Conservation (phyloP, 2,888 invertebrate species). For the Ptychoptera albimana region DNA sequence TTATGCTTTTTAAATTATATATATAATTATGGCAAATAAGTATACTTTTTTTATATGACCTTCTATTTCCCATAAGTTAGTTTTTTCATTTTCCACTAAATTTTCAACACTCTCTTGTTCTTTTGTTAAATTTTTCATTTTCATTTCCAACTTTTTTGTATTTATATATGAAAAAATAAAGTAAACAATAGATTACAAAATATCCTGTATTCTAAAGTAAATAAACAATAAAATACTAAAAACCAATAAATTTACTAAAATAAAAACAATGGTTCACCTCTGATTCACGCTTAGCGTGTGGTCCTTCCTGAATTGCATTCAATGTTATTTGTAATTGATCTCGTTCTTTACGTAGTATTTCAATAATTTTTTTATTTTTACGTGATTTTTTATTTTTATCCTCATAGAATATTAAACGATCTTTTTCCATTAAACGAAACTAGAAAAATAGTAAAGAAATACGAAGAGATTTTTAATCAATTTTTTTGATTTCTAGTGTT, state of each 20-base stretch:
- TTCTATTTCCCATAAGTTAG: constrained; percentile 32
- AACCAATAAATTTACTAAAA: not conserved
- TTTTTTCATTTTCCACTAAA: constrained; percentile 20
- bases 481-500: not conserved
- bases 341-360: constrained; percentile 23
- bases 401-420: constrained; percentile 21
- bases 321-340: constrained; percentile 22
- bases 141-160: constrained; percentile 1
- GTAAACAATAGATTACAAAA: not conserved
- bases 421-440: constrained; percentile 17
- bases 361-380: constrained; percentile 26
- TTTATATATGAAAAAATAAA: not conserved
- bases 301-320: constrained; percentile 21
- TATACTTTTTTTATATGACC: constrained; percentile 31
- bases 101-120: constrained; percentile 19
- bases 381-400: constrained; percentile 24
- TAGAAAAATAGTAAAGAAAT: not conserved
- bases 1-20: not conserved
- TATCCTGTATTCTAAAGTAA: not conserved
- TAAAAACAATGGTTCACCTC: constrained; percentile 13
- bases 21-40: not conserved
- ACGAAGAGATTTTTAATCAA: not conserved
- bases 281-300: constrained; percentile 22
- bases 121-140: constrained; percentile 6
- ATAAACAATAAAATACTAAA: not conserved